Evolutionary conservation across 2,113 vertebrate species (phyloP).

Genomic region (Malurus alboscapulatus): DNA sequence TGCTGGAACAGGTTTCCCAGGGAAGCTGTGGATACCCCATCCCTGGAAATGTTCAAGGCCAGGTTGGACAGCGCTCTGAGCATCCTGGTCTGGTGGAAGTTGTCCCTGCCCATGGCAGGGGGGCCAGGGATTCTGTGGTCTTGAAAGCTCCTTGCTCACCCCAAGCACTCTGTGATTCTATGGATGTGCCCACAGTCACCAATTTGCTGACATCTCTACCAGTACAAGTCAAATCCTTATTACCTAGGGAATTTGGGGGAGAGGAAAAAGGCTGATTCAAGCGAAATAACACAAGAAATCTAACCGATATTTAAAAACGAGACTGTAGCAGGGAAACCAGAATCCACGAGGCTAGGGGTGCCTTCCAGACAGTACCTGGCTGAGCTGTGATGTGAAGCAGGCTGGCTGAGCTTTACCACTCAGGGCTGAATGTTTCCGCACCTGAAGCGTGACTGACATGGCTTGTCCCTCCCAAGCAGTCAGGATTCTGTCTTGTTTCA

Average conservation of each 20-base stretch:
- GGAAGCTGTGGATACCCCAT: not conserved
- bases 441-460: not conserved
- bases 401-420: not conserved
- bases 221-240: not conserved
- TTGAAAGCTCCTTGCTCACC: not conserved
- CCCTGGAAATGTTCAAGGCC: not conserved
- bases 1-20: not conserved
- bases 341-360: not conserved
- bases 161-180: not conserved
- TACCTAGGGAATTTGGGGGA: not conserved
- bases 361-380: not conserved
- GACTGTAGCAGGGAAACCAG: not conserved
- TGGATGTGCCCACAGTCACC: not conserved
- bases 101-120: not conserved
- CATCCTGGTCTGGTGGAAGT: not conserved
- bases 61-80: not conserved
- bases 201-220: not conserved
- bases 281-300: not conserved
- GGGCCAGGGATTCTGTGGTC: rapidly evolving
- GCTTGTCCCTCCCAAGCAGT: not conserved
- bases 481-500: not conserved
- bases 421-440: not conserved
- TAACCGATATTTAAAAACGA: not conserved
- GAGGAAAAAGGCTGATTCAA: not conserved
- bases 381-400: not conserved